phyloP scores from a whole-genome alignment of 2,888 invertebrate species.

The Hymenopus coronatus region DNA sequence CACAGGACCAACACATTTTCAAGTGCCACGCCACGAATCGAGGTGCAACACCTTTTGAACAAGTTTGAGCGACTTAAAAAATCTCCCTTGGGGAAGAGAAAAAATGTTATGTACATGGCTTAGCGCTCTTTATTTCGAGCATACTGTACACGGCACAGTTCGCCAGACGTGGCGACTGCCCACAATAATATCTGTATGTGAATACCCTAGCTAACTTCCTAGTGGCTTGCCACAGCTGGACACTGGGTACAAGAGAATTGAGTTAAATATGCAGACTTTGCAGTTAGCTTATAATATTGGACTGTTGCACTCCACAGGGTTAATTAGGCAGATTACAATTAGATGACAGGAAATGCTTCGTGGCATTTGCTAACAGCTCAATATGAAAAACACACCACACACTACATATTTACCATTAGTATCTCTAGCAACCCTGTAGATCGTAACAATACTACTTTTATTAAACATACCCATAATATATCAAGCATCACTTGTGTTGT shows the following conservation, averaged over 20 bases:
- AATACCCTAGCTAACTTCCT: slow-evolving; percentile 29
- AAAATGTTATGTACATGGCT: slow-evolving; percentile 30
- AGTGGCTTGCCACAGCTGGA: slow-evolving; percentile 30
- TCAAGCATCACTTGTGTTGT: not conserved
- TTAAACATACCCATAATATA: not conserved
- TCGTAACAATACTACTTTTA: not conserved
- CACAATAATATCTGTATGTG: slow-evolving; percentile 30
- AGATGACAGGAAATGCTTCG: not conserved
- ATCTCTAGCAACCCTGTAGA: not conserved
- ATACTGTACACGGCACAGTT: slow-evolving; percentile 24
- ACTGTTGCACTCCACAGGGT: not conserved
- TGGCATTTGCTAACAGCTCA: not conserved
- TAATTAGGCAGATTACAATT: not conserved
- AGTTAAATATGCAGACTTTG: slow-evolving; percentile 18
- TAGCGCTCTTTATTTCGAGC: slow-evolving; percentile 25
- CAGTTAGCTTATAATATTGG: slow-evolving; percentile 9
- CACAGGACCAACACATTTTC: slow-evolving; percentile 28
- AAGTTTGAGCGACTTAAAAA: slow-evolving; percentile 33
- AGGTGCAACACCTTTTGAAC: slow-evolving; percentile 31
- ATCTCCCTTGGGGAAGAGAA: slow-evolving; percentile 23
- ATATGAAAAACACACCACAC: slow-evolving; percentile 6
- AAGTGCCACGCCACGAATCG: slow-evolving; percentile 28
- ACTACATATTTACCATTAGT: not conserved
- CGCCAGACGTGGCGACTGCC: slow-evolving; percentile 2
- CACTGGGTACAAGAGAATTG: slow-evolving; percentile 28